Evolutionary conservation across 2,113 vertebrate genomes (phyloP).

Genomic region (Eulemur rufifrons): DNA sequence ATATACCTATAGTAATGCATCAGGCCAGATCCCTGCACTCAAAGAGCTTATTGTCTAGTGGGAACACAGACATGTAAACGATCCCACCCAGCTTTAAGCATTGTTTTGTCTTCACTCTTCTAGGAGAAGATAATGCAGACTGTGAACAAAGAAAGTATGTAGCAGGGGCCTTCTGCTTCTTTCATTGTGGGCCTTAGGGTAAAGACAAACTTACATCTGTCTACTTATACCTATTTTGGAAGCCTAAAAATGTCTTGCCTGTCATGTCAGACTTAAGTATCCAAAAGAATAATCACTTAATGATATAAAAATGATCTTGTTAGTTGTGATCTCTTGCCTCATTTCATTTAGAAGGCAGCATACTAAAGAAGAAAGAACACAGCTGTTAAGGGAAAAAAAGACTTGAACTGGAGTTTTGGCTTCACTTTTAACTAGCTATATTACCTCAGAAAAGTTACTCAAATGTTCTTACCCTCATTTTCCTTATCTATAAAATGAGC

Average conservation of each 20-base stretch:
- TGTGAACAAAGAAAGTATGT: neutral
- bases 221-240: neutral
- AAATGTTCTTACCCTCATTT: neutral
- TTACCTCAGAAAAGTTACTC: conserved; percentile 2
- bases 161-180: neutral
- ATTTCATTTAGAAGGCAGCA: neutral
- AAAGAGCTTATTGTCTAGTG: neutral
- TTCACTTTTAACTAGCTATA: conserved; percentile 32
- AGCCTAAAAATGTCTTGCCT: neutral
- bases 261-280: neutral
- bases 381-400: neutral
- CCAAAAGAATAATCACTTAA: neutral
- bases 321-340: neutral
- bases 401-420: neutral
- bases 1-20: neutral
- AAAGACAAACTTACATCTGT: neutral
- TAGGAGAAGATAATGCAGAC: neutral
- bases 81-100: neutral
- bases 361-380: neutral
- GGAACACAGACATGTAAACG: neutral
- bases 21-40: neutral
- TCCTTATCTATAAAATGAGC: neutral
- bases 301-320: neutral
- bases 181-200: neutral
- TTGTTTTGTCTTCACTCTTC: neutral